Percentiles rank a stretch among this genome's conserved stretches.
Conservation (phyloP, 92 coral and sea anemone genomes). For the Phymanthus crucifer region DNA sequence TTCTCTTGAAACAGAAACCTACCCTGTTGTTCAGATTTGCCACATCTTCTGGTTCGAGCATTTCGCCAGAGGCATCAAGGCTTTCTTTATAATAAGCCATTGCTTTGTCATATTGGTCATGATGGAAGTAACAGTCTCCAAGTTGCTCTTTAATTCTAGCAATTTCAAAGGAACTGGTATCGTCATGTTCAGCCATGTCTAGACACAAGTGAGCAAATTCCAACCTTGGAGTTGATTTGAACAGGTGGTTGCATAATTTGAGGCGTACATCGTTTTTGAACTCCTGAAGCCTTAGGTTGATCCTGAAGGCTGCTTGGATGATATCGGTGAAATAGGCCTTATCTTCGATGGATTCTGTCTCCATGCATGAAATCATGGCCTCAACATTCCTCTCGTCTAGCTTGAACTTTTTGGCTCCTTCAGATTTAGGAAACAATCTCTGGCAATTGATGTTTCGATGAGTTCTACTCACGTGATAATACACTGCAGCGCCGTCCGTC, state of each 20-base stretch:
- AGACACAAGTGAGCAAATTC: neutral
- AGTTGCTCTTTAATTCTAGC: neutral
- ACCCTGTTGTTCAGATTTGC: neutral
- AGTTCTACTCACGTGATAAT: neutral
- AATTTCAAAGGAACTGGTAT: neutral
- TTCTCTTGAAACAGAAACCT: constrained; percentile 1
- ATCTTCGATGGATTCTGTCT: neutral
- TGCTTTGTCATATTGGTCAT: neutral
- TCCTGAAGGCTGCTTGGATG: constrained; percentile 6
- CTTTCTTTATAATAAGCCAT: neutral
- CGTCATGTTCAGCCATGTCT: neutral
- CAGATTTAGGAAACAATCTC: constrained; percentile 24
- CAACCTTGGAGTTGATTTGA: neutral
- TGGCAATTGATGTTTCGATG: constrained; percentile 9
- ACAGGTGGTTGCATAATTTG: neutral
- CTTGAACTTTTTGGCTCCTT: constrained; percentile 1
- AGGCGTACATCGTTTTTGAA: neutral
- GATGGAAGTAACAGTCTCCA: neutral
- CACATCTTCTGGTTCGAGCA: neutral
- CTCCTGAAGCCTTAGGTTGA: neutral
- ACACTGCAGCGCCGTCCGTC: constrained; percentile 11
- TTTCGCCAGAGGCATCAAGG: neutral
- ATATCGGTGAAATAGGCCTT: constrained; percentile 11
- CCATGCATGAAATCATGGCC: constrained; percentile 16
- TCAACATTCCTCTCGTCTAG: constrained; percentile 19